Evolutionary conservation across 1,140 invertebrate species (phyloP).

Genomic region (Phortica variegata): DNA sequence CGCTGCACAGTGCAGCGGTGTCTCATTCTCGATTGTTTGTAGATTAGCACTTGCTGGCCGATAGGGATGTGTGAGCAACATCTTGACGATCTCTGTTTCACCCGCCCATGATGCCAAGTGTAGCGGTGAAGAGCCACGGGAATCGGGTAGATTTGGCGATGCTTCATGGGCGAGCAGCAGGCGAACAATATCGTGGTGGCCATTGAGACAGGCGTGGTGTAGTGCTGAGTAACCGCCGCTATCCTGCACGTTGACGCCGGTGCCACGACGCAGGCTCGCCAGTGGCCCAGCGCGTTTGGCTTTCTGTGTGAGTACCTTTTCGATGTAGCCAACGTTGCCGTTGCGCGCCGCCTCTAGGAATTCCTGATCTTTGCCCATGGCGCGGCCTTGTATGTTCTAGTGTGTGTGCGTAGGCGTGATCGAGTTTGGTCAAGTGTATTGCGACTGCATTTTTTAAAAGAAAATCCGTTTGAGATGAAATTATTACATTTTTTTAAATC

Average conservation of each 20-base stretch:
- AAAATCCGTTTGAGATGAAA: too few relatives aligned
- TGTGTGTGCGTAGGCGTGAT: not conserved
- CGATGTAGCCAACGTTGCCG: constrained; percentile 84
- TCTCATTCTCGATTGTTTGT: constrained; percentile 91
- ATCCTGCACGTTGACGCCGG: constrained; percentile 90
- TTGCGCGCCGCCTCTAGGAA: constrained; percentile 91
- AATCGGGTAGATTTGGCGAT: constrained; percentile 81
- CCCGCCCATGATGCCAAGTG: constrained; percentile 90
- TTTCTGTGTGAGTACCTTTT: constrained; percentile 87
- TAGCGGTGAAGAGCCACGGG: constrained; percentile 81
- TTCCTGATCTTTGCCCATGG: constrained; percentile 94
- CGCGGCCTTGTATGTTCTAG: constrained; percentile 1
- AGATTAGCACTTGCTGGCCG: constrained; percentile 79
- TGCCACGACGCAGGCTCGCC: constrained; percentile 83
- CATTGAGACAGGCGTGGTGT: constrained; percentile 92
- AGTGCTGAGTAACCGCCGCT: constrained; percentile 91
- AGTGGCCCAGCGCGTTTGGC: constrained; percentile 89
- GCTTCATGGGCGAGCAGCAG: constrained; percentile 85
- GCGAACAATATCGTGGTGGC: constrained; percentile 89
- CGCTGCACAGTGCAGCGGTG: constrained; percentile 89
- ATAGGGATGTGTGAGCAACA: constrained; percentile 75
- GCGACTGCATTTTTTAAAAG: too few relatives aligned
- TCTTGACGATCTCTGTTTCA: constrained; percentile 77
- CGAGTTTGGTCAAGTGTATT: too few relatives aligned
- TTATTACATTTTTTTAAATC: too few relatives aligned